Evolutionary conservation across 2,888 invertebrate genomes (phyloP).

Genomic region (Pterostichus madidus): DNA sequence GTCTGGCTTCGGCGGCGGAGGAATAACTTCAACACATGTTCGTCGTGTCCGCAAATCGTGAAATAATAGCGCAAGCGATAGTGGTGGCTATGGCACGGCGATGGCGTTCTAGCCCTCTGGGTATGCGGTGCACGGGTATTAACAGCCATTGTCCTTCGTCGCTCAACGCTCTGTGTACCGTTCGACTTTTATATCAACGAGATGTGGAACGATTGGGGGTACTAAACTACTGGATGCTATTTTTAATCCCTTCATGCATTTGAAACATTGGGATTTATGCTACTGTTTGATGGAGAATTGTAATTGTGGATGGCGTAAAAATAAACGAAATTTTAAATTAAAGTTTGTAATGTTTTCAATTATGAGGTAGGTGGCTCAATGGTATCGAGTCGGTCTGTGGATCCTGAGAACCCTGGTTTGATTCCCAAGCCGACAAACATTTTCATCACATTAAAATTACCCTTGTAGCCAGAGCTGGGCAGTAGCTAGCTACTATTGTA

Average conservation of each 20-base stretch:
- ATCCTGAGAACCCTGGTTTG: no score
- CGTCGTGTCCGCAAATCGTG: slow-evolving; percentile 73
- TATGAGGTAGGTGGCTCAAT: no score
- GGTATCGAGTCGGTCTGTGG: no score
- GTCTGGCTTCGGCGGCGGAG: background rate
- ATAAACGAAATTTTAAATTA: no score
- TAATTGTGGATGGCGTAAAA: no score
- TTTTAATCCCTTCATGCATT: background rate
- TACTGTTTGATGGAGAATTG: no score
- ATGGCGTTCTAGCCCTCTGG: background rate
- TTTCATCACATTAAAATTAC: no score
- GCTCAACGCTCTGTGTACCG: slow-evolving; percentile 44
- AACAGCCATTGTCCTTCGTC: slow-evolving; percentile 50
- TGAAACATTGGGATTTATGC: no score
- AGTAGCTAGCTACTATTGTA: no score
- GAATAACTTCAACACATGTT: slow-evolving; percentile 75
- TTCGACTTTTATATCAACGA: slow-evolving; percentile 52
- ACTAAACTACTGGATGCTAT: background rate
- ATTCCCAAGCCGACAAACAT: no score
- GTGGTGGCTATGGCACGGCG: background rate
- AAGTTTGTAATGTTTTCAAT: no score
- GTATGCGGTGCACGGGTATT: slow-evolving; percentile 33
- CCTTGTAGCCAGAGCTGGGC: no score
- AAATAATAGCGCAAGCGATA: slow-evolving; percentile 73
- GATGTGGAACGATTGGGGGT: slow-evolving; percentile 2